Evolutionary conservation across 2,888 invertebrate genomes (phyloP), one percentile per base, ranked within the genome.

Genomic region (Saturnia pavonia): DNA sequence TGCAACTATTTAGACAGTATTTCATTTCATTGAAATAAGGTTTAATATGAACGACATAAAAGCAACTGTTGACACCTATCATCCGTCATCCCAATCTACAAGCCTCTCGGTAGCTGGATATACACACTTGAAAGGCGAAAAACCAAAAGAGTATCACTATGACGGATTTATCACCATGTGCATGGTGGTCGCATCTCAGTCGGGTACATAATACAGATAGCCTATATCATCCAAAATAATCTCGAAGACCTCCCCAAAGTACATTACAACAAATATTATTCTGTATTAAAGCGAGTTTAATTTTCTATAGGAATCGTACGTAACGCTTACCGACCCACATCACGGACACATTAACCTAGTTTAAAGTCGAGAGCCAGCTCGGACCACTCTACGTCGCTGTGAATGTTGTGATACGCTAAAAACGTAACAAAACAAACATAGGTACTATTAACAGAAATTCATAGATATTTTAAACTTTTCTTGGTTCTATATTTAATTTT

Each of bases 311-410:
- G 81, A 83, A 78, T 81, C 85, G 86, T 54, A 54, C 54, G 43
- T 43, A 90, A 88, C 84, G 84, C 85, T 80, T 78, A 82, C 77
- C 86, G 89, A 82, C 84, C 89, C 82, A 89, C 88, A 90, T 91
- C 81, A 84, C 79, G 82, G 81, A 85, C 82, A 86, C 89, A 90
- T 92, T 92, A 91, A 90, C 91, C 91, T 83, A 91, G 85, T 91
- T 92, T 85, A 81, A 83, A 85, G 77, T 81, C 84, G 86, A 89
- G 89, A 88, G 81, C 87, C 79, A 76, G 79, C 74, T 81, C 76
- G 81, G 83, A 85, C 83, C 81, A 86, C 82, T 84, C 78, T 51
- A 42, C 82, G 85, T 85, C 85, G 86, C 80, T 81, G 79, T 80
- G 79, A 84, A 83, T 82, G 34, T 54, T 40, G 40, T 40, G 65